Percentiles rank a stretch among this genome's conserved stretches.
phyloP scores from a whole-genome alignment of 1,140 invertebrate species.

The Drosophila parabipectinata region DNA sequence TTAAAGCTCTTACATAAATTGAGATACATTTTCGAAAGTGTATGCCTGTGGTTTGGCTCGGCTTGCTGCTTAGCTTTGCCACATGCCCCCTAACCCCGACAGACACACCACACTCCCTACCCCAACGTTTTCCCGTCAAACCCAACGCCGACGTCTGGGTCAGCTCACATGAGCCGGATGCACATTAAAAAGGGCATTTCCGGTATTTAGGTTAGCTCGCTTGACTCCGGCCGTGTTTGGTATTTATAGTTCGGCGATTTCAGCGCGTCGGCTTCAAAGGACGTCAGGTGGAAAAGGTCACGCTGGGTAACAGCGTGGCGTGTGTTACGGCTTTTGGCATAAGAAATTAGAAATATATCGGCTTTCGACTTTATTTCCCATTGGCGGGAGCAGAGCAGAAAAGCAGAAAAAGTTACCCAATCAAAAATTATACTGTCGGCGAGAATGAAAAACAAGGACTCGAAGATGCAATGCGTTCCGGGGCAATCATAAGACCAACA shows the following conservation, averaged over 20 bases:
- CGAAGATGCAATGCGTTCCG: constrained; percentile 37
- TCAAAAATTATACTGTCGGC: constrained; percentile 62
- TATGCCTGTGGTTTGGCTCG: constrained; percentile 2
- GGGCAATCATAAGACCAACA: constrained; percentile 62
- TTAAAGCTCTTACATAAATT: background rate
- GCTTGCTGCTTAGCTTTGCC: constrained; percentile 56
- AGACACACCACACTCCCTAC: constrained; percentile 4
- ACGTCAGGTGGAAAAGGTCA: constrained; percentile 58
- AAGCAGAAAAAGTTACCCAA: constrained; percentile 53
- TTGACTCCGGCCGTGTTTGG: constrained; percentile 10
- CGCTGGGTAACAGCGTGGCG: constrained; percentile 20
- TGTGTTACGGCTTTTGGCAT: constrained; percentile 55
- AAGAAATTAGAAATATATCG: constrained; percentile 44
- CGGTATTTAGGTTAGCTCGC: constrained; percentile 67
- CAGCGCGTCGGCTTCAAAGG: constrained; percentile 30
- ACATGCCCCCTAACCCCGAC: constrained; percentile 20
- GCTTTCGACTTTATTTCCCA: constrained; percentile 41
- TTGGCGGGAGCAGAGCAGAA: background rate
- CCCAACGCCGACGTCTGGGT: constrained; percentile 48
- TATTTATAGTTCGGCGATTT: constrained; percentile 63
- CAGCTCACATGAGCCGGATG: constrained; percentile 71
- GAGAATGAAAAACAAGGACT: constrained; percentile 48
- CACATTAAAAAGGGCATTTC: constrained; percentile 79
- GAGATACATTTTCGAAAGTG: background rate
- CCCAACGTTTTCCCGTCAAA: background rate